phyloP scores from a whole-genome alignment of 2,888 invertebrate genomes.

The Epistrophe eligans region DNA sequence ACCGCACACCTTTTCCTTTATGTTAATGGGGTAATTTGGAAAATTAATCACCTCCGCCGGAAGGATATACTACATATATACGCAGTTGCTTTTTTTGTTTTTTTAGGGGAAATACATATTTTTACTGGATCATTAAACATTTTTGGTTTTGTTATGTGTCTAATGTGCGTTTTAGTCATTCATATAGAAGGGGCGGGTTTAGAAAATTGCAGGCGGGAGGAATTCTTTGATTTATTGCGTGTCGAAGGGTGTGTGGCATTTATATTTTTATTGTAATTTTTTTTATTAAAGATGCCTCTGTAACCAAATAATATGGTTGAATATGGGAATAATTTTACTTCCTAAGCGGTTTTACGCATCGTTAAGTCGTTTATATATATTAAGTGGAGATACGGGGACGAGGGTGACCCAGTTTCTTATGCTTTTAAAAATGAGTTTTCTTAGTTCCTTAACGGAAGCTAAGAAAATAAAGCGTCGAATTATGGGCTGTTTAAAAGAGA shows the following conservation, averaged over 20 bases:
- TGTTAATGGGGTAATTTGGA: slow-evolving; percentile 73
- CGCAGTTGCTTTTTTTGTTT: neutral
- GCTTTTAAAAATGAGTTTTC: slow-evolving; percentile 29
- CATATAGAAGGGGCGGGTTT: neutral
- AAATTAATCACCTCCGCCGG: slow-evolving; percentile 71
- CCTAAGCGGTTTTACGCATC: slow-evolving; percentile 44
- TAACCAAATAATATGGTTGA: slow-evolving; percentile 7
- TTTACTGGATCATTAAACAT: slow-evolving; percentile 59
- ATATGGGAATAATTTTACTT: slow-evolving; percentile 25
- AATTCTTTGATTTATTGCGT: slow-evolving; percentile 69
- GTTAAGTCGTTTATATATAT: slow-evolving; percentile 25
- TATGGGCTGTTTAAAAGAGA: neutral
- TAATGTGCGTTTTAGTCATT: slow-evolving; percentile 27
- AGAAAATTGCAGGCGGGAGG: neutral
- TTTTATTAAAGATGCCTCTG: slow-evolving; percentile 31
- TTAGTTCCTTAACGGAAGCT: slow-evolving; percentile 18
- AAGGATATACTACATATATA: slow-evolving; percentile 27
- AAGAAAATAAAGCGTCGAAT: slow-evolving; percentile 7
- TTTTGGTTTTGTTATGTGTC: slow-evolving; percentile 52
- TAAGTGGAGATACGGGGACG: neutral
- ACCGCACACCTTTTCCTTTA: slow-evolving; percentile 59
- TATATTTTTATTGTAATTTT: slow-evolving; percentile 29
- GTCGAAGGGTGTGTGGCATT: slow-evolving; percentile 60
- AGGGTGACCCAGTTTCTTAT: slow-evolving; percentile 28
- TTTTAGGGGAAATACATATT: slow-evolving; percentile 36